These are phyloP conservation scores for Otolemur garnettii DNA, from an alignment of 2,113 vertebrate species.

Conservation along the genomic window DNA sequence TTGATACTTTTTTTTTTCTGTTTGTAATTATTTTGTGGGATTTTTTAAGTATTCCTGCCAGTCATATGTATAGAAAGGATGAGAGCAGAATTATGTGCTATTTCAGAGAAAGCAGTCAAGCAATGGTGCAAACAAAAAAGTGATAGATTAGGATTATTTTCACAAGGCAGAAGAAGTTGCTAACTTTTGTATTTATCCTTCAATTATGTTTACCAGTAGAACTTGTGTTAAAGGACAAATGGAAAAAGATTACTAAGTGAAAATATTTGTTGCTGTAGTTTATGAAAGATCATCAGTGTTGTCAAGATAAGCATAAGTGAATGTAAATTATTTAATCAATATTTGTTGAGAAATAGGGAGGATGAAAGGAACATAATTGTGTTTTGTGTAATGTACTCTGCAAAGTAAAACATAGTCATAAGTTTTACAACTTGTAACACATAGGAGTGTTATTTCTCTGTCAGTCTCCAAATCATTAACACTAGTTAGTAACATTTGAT, in stretches of 20 bases:
- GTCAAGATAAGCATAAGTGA: slow-evolving; percentile 46
- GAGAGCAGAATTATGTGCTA: not conserved
- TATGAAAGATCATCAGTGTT: slow-evolving; percentile 28
- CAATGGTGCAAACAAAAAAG: not conserved
- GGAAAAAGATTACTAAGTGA: slow-evolving; percentile 40
- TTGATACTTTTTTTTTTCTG: not conserved
- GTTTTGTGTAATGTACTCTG: slow-evolving; percentile 59
- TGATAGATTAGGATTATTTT: not conserved
- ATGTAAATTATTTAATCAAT: slow-evolving; percentile 66
- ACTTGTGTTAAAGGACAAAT: not conserved
- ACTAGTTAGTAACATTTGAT: slow-evolving; percentile 49
- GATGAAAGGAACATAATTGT: slow-evolving; percentile 47
- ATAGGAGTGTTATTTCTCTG: not conserved
- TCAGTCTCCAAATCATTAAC: slow-evolving; percentile 42
- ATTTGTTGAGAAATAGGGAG: not conserved
- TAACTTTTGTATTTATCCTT: not conserved
- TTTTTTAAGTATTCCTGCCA: not conserved
- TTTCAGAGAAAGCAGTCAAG: not conserved
- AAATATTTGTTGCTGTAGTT: not conserved
- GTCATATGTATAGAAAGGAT: not conserved
- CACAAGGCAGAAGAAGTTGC: slow-evolving; percentile 4
- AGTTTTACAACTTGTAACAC: slow-evolving; percentile 43
- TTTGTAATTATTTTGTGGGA: not conserved
- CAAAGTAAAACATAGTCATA: slow-evolving; percentile 47
- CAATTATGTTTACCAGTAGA: not conserved